Conservation (phyloP, 2,797 vertebrate genomes). For the Cyclura pinguis region DNA sequence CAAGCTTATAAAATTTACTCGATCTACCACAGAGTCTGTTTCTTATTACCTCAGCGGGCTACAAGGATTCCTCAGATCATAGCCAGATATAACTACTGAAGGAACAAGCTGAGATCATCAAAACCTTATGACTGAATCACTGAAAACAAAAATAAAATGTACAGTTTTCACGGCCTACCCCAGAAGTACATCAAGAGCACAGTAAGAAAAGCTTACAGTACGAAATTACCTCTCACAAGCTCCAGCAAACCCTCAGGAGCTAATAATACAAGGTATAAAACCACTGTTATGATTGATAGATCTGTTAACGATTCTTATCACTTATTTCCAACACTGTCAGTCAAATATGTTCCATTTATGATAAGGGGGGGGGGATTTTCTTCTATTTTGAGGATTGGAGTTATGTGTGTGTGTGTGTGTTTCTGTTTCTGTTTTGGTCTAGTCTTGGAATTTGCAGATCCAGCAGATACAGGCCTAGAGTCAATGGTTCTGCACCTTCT, state of each 20-base stretch:
- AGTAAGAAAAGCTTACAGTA: conserved; percentile 68
- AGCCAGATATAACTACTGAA: conserved; percentile 64
- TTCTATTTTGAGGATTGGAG: background rate
- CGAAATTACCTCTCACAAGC: conserved; percentile 66
- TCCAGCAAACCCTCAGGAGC: conserved; percentile 72
- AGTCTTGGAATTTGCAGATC: conserved; percentile 54
- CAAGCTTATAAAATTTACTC: conserved; percentile 61
- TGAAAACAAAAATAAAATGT: conserved; percentile 71
- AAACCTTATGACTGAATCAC: conserved; percentile 67
- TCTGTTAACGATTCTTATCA: conserved; percentile 74
- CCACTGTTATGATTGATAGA: conserved; percentile 74
- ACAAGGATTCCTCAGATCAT: conserved; percentile 65
- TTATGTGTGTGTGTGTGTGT: background rate
- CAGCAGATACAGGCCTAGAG: fast-evolving
- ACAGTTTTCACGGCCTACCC: conserved; percentile 64
- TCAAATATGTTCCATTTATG: conserved; percentile 71
- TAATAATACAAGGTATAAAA: conserved; percentile 73
- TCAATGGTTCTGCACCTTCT: background rate
- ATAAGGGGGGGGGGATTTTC: conserved; percentile 60
- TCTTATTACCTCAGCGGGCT: conserved; percentile 57
- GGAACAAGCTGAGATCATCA: conserved; percentile 69
- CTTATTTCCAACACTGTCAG: conserved; percentile 74
- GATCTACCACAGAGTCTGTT: conserved; percentile 57
- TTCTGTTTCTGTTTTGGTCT: conserved; percentile 40
- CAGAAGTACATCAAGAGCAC: conserved; percentile 67